These are phyloP conservation scores for Malthinus flaveolus DNA, from an alignment of 2,888 invertebrate species.

Conservation along the genomic window DNA sequence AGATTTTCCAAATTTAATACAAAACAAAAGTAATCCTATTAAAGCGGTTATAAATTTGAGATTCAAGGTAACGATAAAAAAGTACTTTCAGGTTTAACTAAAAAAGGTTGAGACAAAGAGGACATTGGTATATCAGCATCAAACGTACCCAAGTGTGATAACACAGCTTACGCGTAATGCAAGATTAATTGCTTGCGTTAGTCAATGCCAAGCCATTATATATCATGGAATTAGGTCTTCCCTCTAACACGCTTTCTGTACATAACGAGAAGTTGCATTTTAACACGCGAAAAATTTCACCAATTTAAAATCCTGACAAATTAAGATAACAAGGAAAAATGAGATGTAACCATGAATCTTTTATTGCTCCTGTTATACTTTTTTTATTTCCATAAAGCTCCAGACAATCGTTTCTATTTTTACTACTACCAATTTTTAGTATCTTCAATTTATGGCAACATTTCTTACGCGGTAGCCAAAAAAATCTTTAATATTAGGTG, in stretches of 20 bases:
- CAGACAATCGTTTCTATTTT: too few relatives aligned
- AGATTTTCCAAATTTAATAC: slow-evolving; percentile 22
- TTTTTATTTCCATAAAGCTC: too few relatives aligned
- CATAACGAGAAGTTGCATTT: slow-evolving; percentile 24
- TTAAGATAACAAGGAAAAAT: slow-evolving; percentile 23
- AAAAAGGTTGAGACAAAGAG: slow-evolving; percentile 23
- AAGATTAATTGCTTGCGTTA: slow-evolving; percentile 51
- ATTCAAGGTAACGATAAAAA: slow-evolving; percentile 27
- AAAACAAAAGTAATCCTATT: slow-evolving; percentile 24
- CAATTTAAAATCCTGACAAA: slow-evolving; percentile 38
- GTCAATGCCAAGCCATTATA: slow-evolving; percentile 49
- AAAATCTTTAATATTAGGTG: too few relatives aligned
- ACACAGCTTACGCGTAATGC: slow-evolving; percentile 45
- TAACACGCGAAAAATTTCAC: slow-evolving; percentile 25
- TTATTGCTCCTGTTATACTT: slow-evolving; percentile 8
- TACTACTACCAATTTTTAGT: too few relatives aligned
- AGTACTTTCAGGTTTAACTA: slow-evolving; percentile 19
- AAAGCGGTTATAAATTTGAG: slow-evolving; percentile 27
- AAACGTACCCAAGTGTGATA: slow-evolving; percentile 31
- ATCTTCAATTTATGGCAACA: too few relatives aligned
- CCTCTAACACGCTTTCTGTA: slow-evolving; percentile 23
- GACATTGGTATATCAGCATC: slow-evolving; percentile 25
- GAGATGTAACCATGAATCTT: slow-evolving; percentile 24
- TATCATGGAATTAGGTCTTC: slow-evolving; percentile 45
- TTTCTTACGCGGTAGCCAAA: too few relatives aligned